Evolutionary conservation across 2,888 invertebrate species (phyloP).

Genomic region (Anthophora plumipes): DNA sequence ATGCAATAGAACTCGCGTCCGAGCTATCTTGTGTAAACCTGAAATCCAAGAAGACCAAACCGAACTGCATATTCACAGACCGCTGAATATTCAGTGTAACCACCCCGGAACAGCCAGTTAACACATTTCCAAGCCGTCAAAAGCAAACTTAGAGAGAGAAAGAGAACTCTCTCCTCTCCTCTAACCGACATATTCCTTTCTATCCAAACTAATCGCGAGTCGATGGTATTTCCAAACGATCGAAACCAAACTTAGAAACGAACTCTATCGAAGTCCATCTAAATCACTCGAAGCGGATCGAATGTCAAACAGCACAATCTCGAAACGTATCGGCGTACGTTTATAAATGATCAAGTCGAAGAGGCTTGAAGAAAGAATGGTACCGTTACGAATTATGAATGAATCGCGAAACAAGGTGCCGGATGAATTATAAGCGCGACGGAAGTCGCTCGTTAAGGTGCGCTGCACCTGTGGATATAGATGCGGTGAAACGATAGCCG

Average conservation of each 20-base stretch:
- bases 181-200: not conserved
- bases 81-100: not conserved
- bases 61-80: not conserved
- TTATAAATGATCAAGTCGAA: not conserved
- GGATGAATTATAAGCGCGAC: constrained; percentile 63
- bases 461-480: constrained; percentile 63
- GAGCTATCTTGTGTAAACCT: not conserved
- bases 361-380: constrained; percentile 6
- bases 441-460: constrained; percentile 67
- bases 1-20: not conserved
- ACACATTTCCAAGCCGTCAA: not conserved
- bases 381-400: constrained; percentile 65
- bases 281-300: not conserved
- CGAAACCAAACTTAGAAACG: not conserved
- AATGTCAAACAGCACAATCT: not conserved
- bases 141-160: not conserved
- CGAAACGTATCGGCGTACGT: too few species aligned
- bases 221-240: not conserved
- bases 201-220: not conserved
- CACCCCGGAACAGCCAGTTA: constrained; percentile 1
- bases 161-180: too few species aligned
- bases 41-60: not conserved
- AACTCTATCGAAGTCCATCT: not conserved
- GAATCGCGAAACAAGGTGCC: constrained; percentile 54
- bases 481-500: constrained; percentile 65